Evolutionary conservation across 2,888 invertebrate species (phyloP).

Genomic region (Melanostoma scalare): DNA sequence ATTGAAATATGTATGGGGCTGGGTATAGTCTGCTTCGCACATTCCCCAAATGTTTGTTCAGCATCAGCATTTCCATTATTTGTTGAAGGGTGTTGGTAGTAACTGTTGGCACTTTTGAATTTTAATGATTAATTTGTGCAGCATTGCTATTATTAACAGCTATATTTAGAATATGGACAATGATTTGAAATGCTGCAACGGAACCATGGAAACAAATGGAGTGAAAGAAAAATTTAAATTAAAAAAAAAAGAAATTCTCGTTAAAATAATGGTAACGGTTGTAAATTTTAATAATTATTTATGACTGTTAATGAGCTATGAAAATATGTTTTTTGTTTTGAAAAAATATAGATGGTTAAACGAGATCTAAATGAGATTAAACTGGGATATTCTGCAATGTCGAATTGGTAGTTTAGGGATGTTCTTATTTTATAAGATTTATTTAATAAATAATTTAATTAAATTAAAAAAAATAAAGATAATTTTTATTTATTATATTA

Average conservation of each 20-base stretch:
- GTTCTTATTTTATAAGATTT: no score
- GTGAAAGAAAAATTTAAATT: no score
- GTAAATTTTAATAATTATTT: slow-evolving; percentile 45
- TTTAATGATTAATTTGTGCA: slow-evolving; percentile 60
- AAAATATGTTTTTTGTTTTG: no score
- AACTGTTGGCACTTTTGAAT: slow-evolving; percentile 37
- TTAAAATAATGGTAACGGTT: slow-evolving; percentile 54
- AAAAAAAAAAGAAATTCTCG: slow-evolving; percentile 1
- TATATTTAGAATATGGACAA: slow-evolving; percentile 48
- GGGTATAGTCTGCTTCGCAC: not conserved
- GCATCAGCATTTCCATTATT: not conserved
- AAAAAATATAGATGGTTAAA: no score
- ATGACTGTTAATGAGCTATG: slow-evolving; percentile 48
- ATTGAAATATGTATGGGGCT: slow-evolving; percentile 54
- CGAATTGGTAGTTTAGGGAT: no score
- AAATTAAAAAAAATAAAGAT: no score
- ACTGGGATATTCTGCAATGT: no score
- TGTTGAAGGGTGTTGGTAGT: not conserved
- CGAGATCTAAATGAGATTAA: no score
- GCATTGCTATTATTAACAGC: slow-evolving; percentile 43
- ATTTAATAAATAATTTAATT: no score
- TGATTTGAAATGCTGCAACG: slow-evolving; percentile 32
- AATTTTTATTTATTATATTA: no score
- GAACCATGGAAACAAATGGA: no score
- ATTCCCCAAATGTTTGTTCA: not conserved